Conservation (phyloP, 2,797 vertebrate genomes). For the Amniataba percoides region DNA sequence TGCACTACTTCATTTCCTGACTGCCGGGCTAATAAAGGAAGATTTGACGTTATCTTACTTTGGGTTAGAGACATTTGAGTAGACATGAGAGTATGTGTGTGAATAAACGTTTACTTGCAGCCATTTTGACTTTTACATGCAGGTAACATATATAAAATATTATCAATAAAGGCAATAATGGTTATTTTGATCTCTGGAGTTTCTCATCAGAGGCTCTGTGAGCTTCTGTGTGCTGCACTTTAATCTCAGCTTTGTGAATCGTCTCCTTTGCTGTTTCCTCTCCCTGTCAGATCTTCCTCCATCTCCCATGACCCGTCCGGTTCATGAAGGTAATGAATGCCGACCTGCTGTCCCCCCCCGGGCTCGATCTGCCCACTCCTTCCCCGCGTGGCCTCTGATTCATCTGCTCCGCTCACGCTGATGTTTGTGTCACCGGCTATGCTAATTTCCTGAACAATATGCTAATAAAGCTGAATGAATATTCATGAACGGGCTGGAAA, state of each 20-base stretch:
- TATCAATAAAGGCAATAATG: too few species aligned
- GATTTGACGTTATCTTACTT: too few species aligned
- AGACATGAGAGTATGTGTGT: too few species aligned
- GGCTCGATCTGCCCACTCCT: slow-evolving; percentile 46
- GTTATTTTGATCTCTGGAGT: too few species aligned
- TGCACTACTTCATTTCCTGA: too few species aligned
- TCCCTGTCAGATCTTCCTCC: slow-evolving; percentile 19
- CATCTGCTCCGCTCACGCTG: slow-evolving; percentile 54
- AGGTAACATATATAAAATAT: too few species aligned
- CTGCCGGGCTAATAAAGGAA: too few species aligned
- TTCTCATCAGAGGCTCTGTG: neutral
- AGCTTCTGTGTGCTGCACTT: neutral
- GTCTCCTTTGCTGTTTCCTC: slow-evolving; percentile 32
- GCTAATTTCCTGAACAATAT: slow-evolving; percentile 63
- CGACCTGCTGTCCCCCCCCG: slow-evolving; percentile 51
- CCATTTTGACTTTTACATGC: too few species aligned
- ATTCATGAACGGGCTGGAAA: slow-evolving; percentile 54
- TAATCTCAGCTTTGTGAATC: neutral
- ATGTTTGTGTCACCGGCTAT: slow-evolving; percentile 62
- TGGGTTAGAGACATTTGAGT: too few species aligned
- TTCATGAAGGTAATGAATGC: slow-evolving; percentile 58
- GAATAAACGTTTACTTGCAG: too few species aligned
- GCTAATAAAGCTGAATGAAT: slow-evolving; percentile 60
- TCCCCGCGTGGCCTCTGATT: slow-evolving; percentile 58
- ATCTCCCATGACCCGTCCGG: slow-evolving; percentile 21